Percentiles rank a stretch among this genome's conserved stretches.
phyloP scores from a whole-genome alignment of 2,797 vertebrate species.

The Macropus fuliginosus region DNA sequence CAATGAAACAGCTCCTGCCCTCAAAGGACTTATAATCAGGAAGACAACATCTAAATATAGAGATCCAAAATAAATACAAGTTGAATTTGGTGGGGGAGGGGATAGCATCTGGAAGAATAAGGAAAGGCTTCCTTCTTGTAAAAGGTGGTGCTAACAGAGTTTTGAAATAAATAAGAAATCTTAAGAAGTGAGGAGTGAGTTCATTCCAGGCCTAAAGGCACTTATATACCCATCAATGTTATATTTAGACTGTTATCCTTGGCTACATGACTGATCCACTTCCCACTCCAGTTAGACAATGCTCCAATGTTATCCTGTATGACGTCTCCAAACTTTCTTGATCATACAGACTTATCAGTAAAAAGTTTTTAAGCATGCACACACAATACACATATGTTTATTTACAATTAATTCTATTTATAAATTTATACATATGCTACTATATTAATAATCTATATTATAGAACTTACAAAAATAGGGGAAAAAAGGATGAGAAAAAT shows the following conservation, averaged over 20 bases:
- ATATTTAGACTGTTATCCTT: neutral
- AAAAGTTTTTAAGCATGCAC: neutral
- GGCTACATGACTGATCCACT: neutral
- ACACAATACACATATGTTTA: neutral
- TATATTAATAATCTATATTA: neutral
- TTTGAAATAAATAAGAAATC: neutral
- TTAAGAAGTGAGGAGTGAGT: neutral
- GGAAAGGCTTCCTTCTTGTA: neutral
- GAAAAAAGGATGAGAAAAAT: neutral
- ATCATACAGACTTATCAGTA: neutral
- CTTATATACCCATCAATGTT: neutral
- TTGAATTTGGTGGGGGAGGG: neutral
- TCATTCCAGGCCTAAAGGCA: neutral
- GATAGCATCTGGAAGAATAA: neutral
- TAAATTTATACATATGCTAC: neutral
- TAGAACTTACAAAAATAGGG: neutral
- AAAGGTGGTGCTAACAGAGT: neutral
- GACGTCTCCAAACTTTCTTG: neutral
- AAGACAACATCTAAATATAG: neutral
- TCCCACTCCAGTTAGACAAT: neutral
- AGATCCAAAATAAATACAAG: neutral
- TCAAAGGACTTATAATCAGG: neutral
- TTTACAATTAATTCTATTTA: neutral
- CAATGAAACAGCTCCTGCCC: neutral
- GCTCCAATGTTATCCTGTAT: neutral